Evolutionary conservation across 2,113 vertebrate genomes (phyloP).

Genomic region (Malaclemys terrapin): DNA sequence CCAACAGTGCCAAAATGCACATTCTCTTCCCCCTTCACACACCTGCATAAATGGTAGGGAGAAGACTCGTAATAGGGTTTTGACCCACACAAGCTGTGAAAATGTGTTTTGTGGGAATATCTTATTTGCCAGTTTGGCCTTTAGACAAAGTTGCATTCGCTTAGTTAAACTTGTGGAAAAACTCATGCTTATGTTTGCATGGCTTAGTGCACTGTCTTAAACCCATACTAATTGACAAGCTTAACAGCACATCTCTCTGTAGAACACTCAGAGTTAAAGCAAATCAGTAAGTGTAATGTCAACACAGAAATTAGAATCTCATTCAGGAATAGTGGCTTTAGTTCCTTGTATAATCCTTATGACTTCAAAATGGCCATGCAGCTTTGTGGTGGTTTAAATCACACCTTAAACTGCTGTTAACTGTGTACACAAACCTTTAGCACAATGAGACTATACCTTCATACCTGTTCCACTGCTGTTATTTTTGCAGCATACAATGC

Average conservation of each 20-base stretch:
- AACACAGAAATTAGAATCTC: background rate
- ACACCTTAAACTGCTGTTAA: background rate
- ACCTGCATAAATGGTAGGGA: background rate
- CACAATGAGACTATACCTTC: background rate
- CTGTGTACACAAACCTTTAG: background rate
- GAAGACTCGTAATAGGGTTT: background rate
- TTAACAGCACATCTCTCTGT: background rate
- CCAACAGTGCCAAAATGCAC: background rate
- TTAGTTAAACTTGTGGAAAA: background rate
- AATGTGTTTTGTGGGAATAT: background rate
- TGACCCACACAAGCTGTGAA: background rate
- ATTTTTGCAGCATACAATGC: constrained; percentile 63
- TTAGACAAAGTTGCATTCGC: background rate
- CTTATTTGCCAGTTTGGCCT: background rate
- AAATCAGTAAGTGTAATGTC: background rate
- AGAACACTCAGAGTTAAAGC: background rate
- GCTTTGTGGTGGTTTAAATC: background rate
- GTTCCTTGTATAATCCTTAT: too few species aligned
- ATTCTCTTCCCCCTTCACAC: background rate
- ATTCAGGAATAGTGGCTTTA: too few species aligned
- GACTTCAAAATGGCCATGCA: background rate
- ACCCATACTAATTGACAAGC: background rate
- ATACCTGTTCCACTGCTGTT: background rate
- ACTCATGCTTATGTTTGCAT: background rate
- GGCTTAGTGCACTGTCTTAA: background rate